Percentiles rank a stretch among this genome's conserved stretches.
phyloP scores from a whole-genome alignment of 2,797 vertebrate species.

The Acropternis orthonyx region DNA sequence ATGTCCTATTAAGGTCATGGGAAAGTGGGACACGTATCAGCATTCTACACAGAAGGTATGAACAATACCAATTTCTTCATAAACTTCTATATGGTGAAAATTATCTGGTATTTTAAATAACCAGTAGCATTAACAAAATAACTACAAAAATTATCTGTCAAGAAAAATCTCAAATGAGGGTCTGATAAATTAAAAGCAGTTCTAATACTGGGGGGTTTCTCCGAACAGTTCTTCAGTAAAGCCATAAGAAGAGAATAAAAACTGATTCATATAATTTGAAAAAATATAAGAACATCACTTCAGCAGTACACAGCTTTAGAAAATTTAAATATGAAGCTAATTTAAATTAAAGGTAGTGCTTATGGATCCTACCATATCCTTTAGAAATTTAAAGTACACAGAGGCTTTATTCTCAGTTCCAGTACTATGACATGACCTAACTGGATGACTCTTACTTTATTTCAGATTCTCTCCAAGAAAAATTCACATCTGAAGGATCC shows the following conservation, averaged over 20 bases:
- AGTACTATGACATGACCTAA: neutral
- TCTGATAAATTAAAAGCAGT: neutral
- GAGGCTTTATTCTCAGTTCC: neutral
- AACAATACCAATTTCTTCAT: neutral
- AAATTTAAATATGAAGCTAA: neutral
- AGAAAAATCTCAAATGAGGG: neutral
- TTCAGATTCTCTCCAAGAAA: neutral
- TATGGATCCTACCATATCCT: neutral
- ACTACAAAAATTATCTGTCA: neutral
- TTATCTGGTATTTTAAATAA: neutral
- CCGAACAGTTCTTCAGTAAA: conserved; percentile 26
- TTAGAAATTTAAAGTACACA: neutral
- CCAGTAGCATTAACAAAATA: neutral
- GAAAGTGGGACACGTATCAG: conserved; percentile 12
- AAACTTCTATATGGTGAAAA: neutral
- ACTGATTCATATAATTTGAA: neutral
- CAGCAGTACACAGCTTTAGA: conserved; percentile 4
- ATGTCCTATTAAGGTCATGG: conserved; percentile 74
- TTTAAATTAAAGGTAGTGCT: neutral
- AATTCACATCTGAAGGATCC: neutral
- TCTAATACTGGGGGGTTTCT: neutral
- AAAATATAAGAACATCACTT: conserved; percentile 4
- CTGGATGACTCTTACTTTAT: neutral
- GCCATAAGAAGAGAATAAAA: conserved; percentile 4
- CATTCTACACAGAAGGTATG: neutral